phyloP scores from a whole-genome alignment of 2,888 invertebrate species.

The Drosophila nr. perissopoda region DNA sequence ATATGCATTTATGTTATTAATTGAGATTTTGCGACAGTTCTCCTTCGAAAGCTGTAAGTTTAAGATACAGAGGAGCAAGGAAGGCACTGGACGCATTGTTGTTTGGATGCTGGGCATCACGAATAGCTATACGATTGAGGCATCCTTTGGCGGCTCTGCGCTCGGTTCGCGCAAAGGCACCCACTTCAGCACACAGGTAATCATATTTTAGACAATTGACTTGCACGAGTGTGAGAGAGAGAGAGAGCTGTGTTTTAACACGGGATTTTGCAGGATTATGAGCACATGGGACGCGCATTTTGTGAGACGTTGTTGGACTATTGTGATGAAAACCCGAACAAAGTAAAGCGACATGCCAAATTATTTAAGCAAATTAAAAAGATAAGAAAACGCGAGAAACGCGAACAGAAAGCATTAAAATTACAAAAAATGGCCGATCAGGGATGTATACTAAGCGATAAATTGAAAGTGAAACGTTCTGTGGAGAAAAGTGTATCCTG shows the following conservation, averaged over 20 bases:
- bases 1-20: background rate
- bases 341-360: conserved; percentile 87
- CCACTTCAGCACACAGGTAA: conserved; percentile 90
- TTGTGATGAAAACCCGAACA: conserved; percentile 93
- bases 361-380: conserved; percentile 84
- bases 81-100: conserved; percentile 97
- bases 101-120: conserved; percentile 98
- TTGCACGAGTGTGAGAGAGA: background rate
- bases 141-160: conserved; percentile 96
- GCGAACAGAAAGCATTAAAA: conserved; percentile 85
- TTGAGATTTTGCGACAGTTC: conserved; percentile 86
- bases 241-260: background rate
- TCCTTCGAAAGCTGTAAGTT: conserved; percentile 97
- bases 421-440: conserved; percentile 85
- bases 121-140: conserved; percentile 98
- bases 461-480: conserved; percentile 81
- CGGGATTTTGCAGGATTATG: conserved; percentile 87
- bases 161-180: conserved; percentile 92
- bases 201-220: background rate
- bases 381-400: conserved; percentile 84
- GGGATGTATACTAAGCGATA: conserved; percentile 84
- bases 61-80: conserved; percentile 96
- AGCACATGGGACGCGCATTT: conserved; percentile 94
- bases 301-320: conserved; percentile 97
- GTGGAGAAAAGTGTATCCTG: conserved; percentile 84